These are phyloP conservation scores for Carassius gibelio DNA, from an alignment of 2,113 vertebrate genomes.

Conservation along the genomic window DNA sequence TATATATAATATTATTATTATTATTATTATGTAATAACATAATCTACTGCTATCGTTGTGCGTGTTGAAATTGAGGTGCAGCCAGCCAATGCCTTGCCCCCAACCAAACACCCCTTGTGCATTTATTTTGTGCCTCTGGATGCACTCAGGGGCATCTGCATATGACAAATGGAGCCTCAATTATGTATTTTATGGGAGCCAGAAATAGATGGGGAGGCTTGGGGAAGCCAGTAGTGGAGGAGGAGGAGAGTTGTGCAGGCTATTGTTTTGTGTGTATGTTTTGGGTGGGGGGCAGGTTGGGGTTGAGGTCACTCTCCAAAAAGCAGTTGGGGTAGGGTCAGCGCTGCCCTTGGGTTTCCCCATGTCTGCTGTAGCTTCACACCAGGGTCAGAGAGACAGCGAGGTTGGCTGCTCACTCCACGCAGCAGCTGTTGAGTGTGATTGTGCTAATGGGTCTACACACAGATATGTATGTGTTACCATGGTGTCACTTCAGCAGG, in stretches of 20 bases:
- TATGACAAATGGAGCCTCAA: constrained; percentile 67
- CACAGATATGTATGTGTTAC: constrained; percentile 52
- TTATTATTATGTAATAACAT: neutral
- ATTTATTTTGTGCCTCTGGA: constrained; percentile 50
- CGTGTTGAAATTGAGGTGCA: neutral
- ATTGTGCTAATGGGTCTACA: constrained; percentile 73
- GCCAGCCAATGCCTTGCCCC: constrained; percentile 32
- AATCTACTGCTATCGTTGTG: neutral
- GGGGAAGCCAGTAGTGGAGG: constrained; percentile 58
- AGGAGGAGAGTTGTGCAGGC: constrained; percentile 64
- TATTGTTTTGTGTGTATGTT: constrained; percentile 56
- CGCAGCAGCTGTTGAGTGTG: constrained; percentile 76
- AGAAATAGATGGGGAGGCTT: constrained; percentile 51
- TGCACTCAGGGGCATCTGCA: constrained; percentile 70
- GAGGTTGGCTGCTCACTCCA: constrained; percentile 66
- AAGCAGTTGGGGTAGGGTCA: constrained; percentile 47
- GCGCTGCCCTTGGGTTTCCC: constrained; percentile 36
- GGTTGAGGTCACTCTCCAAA: constrained; percentile 52
- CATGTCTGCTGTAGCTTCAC: constrained; percentile 52
- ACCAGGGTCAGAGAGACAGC: constrained; percentile 65
- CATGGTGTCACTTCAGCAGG: constrained; percentile 46
- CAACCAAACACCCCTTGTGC: constrained; percentile 38
- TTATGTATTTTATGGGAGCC: constrained; percentile 70
- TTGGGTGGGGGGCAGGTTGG: constrained; percentile 44
- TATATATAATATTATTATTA: no score